Percentiles rank a stretch among this genome's conserved stretches.
phyloP scores from a whole-genome alignment of 2,888 invertebrate genomes.

The Ennomos fuscantarius region DNA sequence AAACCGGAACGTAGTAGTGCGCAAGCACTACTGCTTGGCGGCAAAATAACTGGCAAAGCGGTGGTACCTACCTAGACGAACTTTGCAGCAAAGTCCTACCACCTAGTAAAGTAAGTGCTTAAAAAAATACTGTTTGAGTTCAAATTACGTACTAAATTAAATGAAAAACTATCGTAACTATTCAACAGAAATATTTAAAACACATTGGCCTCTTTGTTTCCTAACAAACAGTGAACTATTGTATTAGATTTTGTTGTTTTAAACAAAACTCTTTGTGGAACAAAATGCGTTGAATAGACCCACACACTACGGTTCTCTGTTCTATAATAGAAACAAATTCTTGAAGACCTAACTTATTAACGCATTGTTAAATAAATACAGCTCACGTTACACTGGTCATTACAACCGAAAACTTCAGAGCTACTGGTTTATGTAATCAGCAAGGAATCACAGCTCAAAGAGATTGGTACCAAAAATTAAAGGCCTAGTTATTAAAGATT shows the following conservation, averaged over 20 bases:
- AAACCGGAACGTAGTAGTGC: no score
- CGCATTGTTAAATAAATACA: not conserved
- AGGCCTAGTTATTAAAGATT: not conserved
- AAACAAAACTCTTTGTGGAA: constrained; percentile 30
- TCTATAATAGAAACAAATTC: constrained; percentile 24
- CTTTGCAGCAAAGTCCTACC: no score
- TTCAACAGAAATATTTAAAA: no score
- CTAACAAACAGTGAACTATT: constrained; percentile 25
- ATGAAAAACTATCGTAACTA: no score
- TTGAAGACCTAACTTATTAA: constrained; percentile 3
- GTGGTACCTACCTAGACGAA: no score
- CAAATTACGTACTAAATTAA: no score
- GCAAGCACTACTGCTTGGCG: no score
- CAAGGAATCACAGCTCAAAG: not conserved
- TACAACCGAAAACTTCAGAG: not conserved
- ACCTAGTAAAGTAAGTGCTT: no score
- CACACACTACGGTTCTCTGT: constrained; percentile 17
- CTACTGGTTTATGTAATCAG: not conserved
- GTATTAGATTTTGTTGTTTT: constrained; percentile 29
- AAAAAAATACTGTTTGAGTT: no score
- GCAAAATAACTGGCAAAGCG: no score
- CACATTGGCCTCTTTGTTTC: constrained; percentile 8
- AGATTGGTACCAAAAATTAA: constrained; percentile 2
- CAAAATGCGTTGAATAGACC: constrained; percentile 18
- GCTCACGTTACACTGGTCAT: constrained; percentile 9